phyloP scores from a whole-genome alignment of 2,888 invertebrate species.

The Strigamia crassipes region DNA sequence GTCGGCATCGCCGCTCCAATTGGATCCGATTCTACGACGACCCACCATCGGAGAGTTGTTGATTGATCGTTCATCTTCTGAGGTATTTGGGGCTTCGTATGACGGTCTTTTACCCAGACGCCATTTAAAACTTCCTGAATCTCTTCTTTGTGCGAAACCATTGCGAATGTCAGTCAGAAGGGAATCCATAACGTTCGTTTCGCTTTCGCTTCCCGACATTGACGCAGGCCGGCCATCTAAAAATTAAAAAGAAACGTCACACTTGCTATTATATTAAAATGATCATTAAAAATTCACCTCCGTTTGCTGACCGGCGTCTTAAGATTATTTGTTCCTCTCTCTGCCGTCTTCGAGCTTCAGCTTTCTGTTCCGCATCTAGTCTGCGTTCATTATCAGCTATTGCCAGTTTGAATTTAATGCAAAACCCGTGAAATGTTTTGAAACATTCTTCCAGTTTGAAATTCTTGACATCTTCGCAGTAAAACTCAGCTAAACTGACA shows the following conservation, averaged over 20 bases:
- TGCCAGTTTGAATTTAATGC: constrained; percentile 64
- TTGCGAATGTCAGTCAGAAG: constrained; percentile 74
- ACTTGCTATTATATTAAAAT: neutral
- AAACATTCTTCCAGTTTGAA: constrained; percentile 96
- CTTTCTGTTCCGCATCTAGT: constrained; percentile 82
- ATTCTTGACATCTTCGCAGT: constrained; percentile 86
- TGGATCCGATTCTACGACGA: constrained; percentile 67
- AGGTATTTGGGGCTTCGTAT: constrained; percentile 44
- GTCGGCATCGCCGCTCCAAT: constrained; percentile 49
- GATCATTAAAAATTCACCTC: neutral
- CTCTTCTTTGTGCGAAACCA: constrained; percentile 58
- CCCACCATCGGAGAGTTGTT: constrained; percentile 71
- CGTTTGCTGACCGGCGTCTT: constrained; percentile 13
- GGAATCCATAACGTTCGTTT: constrained; percentile 72
- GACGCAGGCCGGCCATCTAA: constrained; percentile 47
- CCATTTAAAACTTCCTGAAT: constrained; percentile 48
- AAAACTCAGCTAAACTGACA: constrained; percentile 82
- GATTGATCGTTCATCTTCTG: constrained; percentile 67
- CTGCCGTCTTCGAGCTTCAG: constrained; percentile 74
- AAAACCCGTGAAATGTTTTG: constrained; percentile 84
- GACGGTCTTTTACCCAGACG: constrained; percentile 48
- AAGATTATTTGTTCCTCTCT: constrained; percentile 65
- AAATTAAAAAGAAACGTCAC: constrained; percentile 27
- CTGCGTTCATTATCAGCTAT: constrained; percentile 79
- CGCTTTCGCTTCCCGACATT: constrained; percentile 50